A percentile compares a stretch with the other conserved stretches of the same genome.
Evolutionary conservation across 2,888 invertebrate genomes (phyloP).

Genomic region (Helobdella robusta): DNA sequence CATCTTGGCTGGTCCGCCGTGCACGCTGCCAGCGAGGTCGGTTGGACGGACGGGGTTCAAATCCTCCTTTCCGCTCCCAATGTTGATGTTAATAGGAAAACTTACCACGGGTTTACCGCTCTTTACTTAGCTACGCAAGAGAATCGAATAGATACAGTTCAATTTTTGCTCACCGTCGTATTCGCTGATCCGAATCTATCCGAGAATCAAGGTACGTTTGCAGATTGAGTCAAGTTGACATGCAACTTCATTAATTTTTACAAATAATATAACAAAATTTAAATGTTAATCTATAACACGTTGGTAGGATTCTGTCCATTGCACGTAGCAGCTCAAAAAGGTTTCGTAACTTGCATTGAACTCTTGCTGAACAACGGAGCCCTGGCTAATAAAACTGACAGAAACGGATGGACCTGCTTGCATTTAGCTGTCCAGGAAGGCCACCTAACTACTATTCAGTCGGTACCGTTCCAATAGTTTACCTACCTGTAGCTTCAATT

Average conservation of each 20-base stretch:
- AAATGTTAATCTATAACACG: no score
- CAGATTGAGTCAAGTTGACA: no score
- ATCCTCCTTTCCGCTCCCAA: slow-evolving; percentile 28
- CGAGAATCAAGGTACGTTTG: slow-evolving; percentile 36
- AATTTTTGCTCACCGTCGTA: slow-evolving; percentile 24
- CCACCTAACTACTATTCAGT: slow-evolving; percentile 13
- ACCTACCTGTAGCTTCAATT: no score
- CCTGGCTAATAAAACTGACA: slow-evolving; percentile 28
- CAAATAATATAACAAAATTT: no score
- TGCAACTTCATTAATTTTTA: no score
- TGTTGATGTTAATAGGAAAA: slow-evolving; percentile 32
- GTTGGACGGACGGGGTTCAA: slow-evolving; percentile 30
- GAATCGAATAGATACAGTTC: slow-evolving; percentile 29
- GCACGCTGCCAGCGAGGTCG: slow-evolving; percentile 35
- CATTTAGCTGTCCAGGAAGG: slow-evolving; percentile 34
- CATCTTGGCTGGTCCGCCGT: slow-evolving; percentile 35
- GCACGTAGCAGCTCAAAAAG: slow-evolving; percentile 32
- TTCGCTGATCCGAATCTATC: slow-evolving; percentile 33
- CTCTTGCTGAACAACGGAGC: slow-evolving; percentile 28
- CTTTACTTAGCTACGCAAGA: slow-evolving; percentile 33
- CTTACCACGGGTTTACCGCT: slow-evolving; percentile 35
- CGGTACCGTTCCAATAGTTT: no score
- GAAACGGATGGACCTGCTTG: slow-evolving; percentile 34
- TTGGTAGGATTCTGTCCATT: slow-evolving; percentile 33
- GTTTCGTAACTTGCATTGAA: slow-evolving; percentile 26